These are phyloP conservation scores for Otolemur crassicaudatus DNA, from an alignment of 2,797 vertebrate species.

Conservation along the genomic window DNA sequence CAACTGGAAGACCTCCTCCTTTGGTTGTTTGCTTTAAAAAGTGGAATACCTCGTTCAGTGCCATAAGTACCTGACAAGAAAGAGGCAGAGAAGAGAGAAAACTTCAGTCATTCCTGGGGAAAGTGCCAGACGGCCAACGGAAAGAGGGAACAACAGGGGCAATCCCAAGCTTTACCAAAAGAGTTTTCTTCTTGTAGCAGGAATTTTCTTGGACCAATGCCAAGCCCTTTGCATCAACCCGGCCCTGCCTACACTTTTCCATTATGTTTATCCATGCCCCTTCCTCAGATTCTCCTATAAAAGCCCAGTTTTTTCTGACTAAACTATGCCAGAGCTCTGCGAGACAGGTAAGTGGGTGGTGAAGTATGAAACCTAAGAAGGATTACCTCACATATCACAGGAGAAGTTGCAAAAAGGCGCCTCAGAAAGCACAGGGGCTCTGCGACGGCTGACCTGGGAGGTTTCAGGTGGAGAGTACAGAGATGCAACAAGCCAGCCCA, in stretches of 20 bases:
- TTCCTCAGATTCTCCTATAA: slow-evolving; percentile 5
- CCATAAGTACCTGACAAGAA: neutral
- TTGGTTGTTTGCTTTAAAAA: neutral
- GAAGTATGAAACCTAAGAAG: neutral
- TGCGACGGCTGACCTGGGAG: neutral
- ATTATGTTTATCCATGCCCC: neutral
- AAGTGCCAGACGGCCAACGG: neutral
- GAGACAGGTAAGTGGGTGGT: neutral
- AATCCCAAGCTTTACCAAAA: neutral
- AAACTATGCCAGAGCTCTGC: neutral
- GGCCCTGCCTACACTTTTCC: neutral
- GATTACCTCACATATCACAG: neutral
- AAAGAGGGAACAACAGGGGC: neutral
- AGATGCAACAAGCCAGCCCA: neutral
- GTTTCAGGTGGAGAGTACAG: accelerated
- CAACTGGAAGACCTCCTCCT: neutral
- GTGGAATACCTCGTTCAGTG: neutral
- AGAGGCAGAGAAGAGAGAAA: neutral
- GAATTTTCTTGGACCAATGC: neutral
- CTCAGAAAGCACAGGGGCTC: neutral
- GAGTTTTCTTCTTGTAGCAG: too few relatives aligned
- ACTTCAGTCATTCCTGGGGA: neutral
- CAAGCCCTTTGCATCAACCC: neutral
- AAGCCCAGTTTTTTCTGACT: neutral
- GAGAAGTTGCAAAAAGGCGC: neutral